Percentiles rank a stretch among this genome's conserved stretches.
Conservation (phyloP, 2,888 invertebrate species). For the Amiota minor region DNA sequence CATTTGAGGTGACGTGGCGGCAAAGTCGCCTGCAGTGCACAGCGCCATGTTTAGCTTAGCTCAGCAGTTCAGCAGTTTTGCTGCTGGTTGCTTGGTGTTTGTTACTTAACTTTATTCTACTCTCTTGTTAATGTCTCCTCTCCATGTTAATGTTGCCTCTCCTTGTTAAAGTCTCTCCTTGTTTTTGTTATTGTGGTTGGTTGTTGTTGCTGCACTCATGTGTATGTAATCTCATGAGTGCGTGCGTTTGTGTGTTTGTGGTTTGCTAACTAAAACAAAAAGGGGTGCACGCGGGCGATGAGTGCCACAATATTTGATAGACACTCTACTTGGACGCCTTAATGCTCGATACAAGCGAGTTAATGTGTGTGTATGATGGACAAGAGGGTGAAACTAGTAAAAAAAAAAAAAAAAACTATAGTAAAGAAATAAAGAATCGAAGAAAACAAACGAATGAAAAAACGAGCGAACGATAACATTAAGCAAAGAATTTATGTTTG, state of each 20-base stretch:
- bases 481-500: too few species aligned
- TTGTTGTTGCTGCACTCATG: constrained; percentile 13
- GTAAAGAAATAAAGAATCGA: not conserved
- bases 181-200: not conserved
- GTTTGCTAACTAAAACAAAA: too few species aligned
- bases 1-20: constrained; percentile 32
- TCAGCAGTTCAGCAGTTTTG: too few species aligned
- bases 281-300: constrained; percentile 42
- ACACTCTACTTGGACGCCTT: constrained; percentile 36
- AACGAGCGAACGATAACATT: not conserved
- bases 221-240: constrained; percentile 18
- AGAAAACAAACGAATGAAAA: constrained; percentile 1
- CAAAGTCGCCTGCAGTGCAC: constrained; percentile 38
- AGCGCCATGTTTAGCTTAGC: not conserved
- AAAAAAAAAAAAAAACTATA: not conserved
- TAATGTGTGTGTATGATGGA: constrained; percentile 37
- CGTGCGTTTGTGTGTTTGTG: not conserved
- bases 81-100: too few species aligned
- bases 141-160: too few species aligned
- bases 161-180: not conserved
- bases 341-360: constrained; percentile 40
- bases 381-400: constrained; percentile 3
- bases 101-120: too few species aligned
- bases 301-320: constrained; percentile 41
- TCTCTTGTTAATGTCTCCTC: too few species aligned